Evolutionary conservation across 1,140 invertebrate species (phyloP).

Genomic region (Drosophila triauraria): DNA sequence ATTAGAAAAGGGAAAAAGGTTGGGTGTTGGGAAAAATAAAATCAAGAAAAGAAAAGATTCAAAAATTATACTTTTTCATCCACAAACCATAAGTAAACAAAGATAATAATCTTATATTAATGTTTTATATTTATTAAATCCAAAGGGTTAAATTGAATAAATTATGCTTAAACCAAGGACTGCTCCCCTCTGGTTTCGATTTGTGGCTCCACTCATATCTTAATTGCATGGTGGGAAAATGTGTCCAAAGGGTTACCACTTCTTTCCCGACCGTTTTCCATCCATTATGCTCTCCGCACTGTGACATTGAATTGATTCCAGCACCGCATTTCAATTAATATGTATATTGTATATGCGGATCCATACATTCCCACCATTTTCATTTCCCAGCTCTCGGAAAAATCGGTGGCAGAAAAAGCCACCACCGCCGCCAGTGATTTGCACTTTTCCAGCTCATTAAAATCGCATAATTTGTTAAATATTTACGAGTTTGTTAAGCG

Average conservation of each 20-base stretch:
- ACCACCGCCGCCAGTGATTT: slow-evolving; percentile 62
- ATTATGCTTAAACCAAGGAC: no score
- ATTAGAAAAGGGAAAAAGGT: background rate
- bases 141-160: no score
- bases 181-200: background rate
- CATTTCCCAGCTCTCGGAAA: slow-evolving; percentile 13
- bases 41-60: background rate
- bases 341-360: slow-evolving; percentile 16
- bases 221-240: slow-evolving; percentile 13
- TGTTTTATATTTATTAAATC: no score
- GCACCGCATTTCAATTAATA: slow-evolving; percentile 42
- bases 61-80: background rate
- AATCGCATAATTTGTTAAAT: slow-evolving; percentile 82
- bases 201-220: slow-evolving; percentile 1
- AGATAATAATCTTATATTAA: no score
- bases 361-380: slow-evolving; percentile 23
- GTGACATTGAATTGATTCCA: slow-evolving; percentile 34
- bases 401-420: slow-evolving; percentile 24
- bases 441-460: slow-evolving; percentile 83
- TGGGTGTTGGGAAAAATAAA: background rate
- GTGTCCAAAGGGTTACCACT: slow-evolving; percentile 3
- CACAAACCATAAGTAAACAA: background rate
- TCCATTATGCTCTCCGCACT: slow-evolving; percentile 25
- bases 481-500: slow-evolving; percentile 72
- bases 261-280: slow-evolving; percentile 13